These are phyloP conservation scores for Neodiprion lecontei DNA, from an alignment of 1,140 invertebrate species.

Conservation along the genomic window DNA sequence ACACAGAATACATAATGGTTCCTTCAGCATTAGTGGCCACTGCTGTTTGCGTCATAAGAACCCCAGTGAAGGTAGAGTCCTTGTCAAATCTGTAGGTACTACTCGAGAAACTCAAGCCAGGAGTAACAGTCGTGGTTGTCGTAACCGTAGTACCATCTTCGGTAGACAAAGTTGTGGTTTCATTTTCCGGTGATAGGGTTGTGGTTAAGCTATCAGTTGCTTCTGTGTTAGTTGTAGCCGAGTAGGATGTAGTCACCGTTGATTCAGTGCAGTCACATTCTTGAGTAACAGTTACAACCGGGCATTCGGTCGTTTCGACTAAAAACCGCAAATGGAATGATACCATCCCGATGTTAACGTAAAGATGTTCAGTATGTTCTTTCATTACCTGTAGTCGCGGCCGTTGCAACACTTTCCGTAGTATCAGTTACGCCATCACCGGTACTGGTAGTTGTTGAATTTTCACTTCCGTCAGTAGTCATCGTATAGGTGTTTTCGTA, in stretches of 20 bases:
- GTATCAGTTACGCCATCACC: neutral
- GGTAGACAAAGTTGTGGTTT: neutral
- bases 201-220: neutral
- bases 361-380: neutral
- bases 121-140: neutral
- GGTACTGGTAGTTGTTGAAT: neutral
- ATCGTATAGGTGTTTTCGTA: neutral
- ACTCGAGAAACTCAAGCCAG: neutral
- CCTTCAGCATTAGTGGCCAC: neutral
- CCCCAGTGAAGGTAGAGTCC: neutral
- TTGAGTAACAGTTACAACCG: neutral
- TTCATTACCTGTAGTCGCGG: neutral
- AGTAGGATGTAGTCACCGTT: neutral
- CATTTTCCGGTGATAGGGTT: neutral
- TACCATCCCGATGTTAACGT: neutral
- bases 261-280: constrained; percentile 1
- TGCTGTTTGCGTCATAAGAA: constrained; percentile 8
- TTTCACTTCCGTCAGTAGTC: neutral
- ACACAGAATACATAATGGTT: neutral
- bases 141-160: neutral
- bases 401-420: neutral
- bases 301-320: constrained; percentile 4
- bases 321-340: neutral
- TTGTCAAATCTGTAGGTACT: constrained; percentile 11
- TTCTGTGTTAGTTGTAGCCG: neutral